A percentile compares a stretch with the other conserved stretches of the same genome.
These are phyloP conservation scores for Seira musarum DNA, from an alignment of 2,888 invertebrate species.

Conservation along the genomic window DNA sequence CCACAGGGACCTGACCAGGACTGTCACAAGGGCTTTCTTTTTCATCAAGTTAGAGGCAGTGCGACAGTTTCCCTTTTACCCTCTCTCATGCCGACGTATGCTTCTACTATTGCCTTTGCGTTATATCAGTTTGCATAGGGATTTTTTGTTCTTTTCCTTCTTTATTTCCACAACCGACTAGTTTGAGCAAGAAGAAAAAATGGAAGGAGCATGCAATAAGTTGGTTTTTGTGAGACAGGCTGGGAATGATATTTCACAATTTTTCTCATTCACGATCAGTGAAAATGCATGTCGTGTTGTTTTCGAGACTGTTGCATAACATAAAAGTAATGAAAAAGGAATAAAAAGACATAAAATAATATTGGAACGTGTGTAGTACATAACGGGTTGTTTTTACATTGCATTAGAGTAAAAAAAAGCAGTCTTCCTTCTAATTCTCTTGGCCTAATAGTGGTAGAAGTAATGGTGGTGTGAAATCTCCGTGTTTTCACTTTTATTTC, in stretches of 20 bases:
- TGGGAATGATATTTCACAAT: conserved; percentile 54
- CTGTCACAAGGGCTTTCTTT: conserved; percentile 59
- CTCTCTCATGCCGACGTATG: not conserved
- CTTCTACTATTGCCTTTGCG: not conserved
- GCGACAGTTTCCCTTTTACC: conserved; percentile 42
- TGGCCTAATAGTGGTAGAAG: conserved; percentile 23
- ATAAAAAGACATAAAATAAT: not conserved
- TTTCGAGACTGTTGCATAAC: conserved; percentile 2
- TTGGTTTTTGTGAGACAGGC: not conserved
- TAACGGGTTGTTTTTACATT: too few species aligned
- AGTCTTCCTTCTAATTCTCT: conserved; percentile 42
- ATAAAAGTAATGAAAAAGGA: not conserved
- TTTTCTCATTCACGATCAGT: conserved; percentile 33
- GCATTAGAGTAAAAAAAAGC: not conserved
- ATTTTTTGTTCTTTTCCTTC: conserved; percentile 27
- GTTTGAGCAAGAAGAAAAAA: too few species aligned
- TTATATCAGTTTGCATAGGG: not conserved
- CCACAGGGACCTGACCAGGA: conserved; percentile 55
- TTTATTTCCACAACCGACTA: not conserved
- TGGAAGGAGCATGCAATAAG: not conserved
- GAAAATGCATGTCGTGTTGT: not conserved
- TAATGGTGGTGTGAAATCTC: conserved; percentile 35
- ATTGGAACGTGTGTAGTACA: too few species aligned
- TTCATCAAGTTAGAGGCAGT: conserved; percentile 41
- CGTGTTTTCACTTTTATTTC: conserved; percentile 19